A percentile compares a stretch with the other conserved stretches of the same genome.
phyloP scores from a whole-genome alignment of 2,113 vertebrate genomes.

The Phrynosoma platyrhinos region DNA sequence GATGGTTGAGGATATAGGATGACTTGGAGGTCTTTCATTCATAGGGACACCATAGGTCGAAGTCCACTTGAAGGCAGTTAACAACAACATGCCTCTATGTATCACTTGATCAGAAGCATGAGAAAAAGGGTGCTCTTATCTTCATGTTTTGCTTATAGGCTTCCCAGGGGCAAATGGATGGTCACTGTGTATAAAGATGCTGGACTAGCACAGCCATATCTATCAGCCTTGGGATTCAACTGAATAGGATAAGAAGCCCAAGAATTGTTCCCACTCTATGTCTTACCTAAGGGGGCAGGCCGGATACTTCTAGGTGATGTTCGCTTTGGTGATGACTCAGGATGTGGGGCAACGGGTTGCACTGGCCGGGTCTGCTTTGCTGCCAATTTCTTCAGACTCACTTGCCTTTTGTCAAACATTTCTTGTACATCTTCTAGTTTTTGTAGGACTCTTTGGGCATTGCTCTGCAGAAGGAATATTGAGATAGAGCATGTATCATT shows the following conservation, averaged over 20 bases:
- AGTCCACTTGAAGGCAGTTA: no score
- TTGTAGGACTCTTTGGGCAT: conserved; percentile 85
- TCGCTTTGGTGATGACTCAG: conserved; percentile 92
- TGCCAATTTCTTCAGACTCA: conserved; percentile 91
- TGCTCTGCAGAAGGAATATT: conserved; percentile 74
- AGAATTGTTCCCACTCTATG: not conserved
- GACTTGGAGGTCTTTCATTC: no score
- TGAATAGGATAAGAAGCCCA: not conserved
- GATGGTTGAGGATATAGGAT: no score
- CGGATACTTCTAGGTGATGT: conserved; percentile 81
- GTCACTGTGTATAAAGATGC: no score
- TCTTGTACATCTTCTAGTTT: conserved; percentile 90
- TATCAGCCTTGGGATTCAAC: not conserved
- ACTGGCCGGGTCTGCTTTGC: conserved; percentile 93
- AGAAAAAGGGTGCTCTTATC: no score
- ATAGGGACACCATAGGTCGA: no score
- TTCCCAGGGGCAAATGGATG: no score
- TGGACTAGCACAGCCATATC: no score
- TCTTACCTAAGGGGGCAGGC: conserved; percentile 78
- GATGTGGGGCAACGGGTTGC: conserved; percentile 92
- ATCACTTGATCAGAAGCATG: no score
- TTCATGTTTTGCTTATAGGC: no score
- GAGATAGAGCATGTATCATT: not conserved
- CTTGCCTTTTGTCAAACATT: conserved; percentile 93
- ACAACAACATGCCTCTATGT: no score